Evolutionary conservation across 2,113 vertebrate species (phyloP).

Genomic region (Nesoenas mayeri): DNA sequence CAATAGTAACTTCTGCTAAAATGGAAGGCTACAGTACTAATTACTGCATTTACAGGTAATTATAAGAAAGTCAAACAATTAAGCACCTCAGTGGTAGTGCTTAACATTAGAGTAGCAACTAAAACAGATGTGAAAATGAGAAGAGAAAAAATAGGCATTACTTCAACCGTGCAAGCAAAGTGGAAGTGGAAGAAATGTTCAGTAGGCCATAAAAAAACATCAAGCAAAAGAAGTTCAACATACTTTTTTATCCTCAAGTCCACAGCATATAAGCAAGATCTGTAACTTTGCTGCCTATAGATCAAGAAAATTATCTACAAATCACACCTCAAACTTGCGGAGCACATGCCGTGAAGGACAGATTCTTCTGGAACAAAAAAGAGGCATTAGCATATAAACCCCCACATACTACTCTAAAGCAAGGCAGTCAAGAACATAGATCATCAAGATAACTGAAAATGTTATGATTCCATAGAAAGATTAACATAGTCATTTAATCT

Average conservation of each 20-base stretch:
- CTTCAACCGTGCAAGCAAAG: not conserved
- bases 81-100: not conserved
- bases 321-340: not conserved
- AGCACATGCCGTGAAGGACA: not conserved
- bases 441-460: not conserved
- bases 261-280: not conserved
- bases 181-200: not conserved
- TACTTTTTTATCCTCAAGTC: not conserved
- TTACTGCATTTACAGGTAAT: not conserved
- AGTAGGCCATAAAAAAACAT: not conserved
- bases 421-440: not conserved
- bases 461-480: not conserved
- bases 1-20: not conserved
- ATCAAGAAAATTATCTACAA: not conserved
- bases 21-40: not conserved
- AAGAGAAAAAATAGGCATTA: not conserved
- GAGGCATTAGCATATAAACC: not conserved
- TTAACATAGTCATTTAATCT: not conserved
- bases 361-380: not conserved
- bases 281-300: not conserved
- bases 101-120: not conserved
- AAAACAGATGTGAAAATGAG: not conserved
- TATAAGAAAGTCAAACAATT: not conserved
- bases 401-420: not conserved
- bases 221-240: not conserved